phyloP scores from a whole-genome alignment of 2,113 vertebrate species.

The Macaca fascicularis region T2T-MFA8v1.1 NC_088380.1:56475501-56476000 shows the following conservation, averaged over 20 bases:
- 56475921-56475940: background rate
- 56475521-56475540: background rate
- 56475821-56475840: rapidly evolving
- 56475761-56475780: background rate
- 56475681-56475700: background rate
- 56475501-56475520: background rate
- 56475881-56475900: background rate
- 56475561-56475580: background rate
- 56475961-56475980: background rate
- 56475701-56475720: background rate
- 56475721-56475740: background rate
- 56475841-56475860: background rate
- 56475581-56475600: background rate
- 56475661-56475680: background rate
- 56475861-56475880: background rate
- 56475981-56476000: background rate
- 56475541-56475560: background rate
- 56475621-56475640: background rate
- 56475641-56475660: too few species aligned
- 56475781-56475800: background rate
- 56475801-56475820: background rate
- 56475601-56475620: background rate
- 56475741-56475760: background rate
- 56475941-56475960: background rate
- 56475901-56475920: background rate